These are phyloP conservation scores for Silurus lanzhouensis DNA, from an alignment of 2,797 vertebrate genomes.

Conservation along the genomic window DNA sequence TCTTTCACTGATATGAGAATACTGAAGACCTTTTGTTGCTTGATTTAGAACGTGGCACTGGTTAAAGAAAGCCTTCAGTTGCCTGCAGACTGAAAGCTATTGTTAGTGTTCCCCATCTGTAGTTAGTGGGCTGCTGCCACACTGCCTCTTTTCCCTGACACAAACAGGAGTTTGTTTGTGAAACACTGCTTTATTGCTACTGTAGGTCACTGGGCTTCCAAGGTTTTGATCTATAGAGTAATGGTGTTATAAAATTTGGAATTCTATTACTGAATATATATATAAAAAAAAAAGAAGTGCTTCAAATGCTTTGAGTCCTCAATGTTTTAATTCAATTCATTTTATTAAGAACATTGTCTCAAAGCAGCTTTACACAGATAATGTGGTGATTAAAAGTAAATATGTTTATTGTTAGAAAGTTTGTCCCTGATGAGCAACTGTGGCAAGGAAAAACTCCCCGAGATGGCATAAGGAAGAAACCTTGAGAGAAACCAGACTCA, in stretches of 20 bases:
- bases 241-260: neutral
- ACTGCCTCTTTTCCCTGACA: neutral
- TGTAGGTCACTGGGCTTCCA: neutral
- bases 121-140: slow-evolving; percentile 16
- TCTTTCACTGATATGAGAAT: neutral
- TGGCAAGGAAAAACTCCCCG: no score
- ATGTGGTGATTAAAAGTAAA: no score
- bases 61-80: neutral
- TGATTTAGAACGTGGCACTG: neutral
- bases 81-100: slow-evolving; percentile 14
- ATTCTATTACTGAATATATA: neutral
- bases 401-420: no score
- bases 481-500: no score
- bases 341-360: no score
- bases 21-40: neutral
- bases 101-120: neutral
- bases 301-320: no score
- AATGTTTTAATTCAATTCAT: no score
- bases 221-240: neutral
- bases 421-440: no score
- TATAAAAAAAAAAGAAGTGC: no score
- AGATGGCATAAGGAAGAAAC: no score
- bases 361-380: no score
- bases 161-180: slow-evolving; percentile 15
- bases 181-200: slow-evolving; percentile 1